Evolutionary conservation across 2,113 vertebrate genomes (phyloP).

Genomic region (Gila orcuttii): DNA sequence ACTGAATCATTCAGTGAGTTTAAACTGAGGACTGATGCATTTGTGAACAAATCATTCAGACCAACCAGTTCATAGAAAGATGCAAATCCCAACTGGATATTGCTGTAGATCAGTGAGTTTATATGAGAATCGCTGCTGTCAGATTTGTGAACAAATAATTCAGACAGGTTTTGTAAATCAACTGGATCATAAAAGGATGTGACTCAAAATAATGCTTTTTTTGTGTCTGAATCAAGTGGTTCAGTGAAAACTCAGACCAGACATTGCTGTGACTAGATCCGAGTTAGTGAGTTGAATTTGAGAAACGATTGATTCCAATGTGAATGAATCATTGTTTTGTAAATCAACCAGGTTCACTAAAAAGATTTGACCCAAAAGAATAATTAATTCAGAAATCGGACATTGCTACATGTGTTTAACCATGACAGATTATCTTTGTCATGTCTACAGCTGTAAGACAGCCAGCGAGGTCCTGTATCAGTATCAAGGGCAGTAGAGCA

Average conservation of each 20-base stretch:
- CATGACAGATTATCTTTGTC: neutral
- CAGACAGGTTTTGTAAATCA: neutral
- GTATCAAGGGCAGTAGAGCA: slow-evolving; percentile 19
- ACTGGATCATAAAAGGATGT: neutral
- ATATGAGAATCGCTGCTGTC: neutral
- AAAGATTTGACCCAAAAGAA: neutral
- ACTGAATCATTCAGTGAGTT: neutral
- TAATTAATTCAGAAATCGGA: neutral
- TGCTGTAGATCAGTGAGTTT: neutral
- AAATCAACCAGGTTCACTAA: neutral
- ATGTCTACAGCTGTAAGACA: neutral
- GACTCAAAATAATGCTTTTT: neutral
- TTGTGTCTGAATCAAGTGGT: neutral
- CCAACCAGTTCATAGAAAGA: neutral
- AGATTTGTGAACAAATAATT: neutral
- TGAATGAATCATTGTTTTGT: neutral
- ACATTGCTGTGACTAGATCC: neutral
- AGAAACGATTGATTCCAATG: neutral
- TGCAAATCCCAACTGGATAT: too few species aligned
- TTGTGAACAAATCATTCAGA: neutral
- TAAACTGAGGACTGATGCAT: neutral
- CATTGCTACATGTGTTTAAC: neutral
- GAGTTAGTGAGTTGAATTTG: neutral
- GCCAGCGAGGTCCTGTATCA: neutral
- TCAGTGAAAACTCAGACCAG: neutral